Evolutionary conservation across 2,113 vertebrate species (phyloP).

Genomic region (Patagioenas fasciata): DNA sequence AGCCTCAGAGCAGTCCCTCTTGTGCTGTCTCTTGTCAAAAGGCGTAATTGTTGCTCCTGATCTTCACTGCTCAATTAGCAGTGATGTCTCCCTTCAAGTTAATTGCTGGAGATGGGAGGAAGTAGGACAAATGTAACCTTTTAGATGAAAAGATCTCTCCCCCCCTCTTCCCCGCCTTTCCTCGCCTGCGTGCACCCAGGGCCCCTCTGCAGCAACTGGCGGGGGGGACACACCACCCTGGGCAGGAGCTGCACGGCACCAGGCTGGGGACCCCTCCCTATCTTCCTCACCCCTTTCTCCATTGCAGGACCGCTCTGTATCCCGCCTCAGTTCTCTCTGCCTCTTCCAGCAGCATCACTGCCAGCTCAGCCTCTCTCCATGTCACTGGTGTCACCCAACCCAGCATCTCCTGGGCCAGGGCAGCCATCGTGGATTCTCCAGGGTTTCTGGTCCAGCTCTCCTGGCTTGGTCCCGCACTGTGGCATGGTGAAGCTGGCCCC

Average conservation of each 20-base stretch:
- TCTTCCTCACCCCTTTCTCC: neutral
- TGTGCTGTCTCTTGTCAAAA: conserved; percentile 77
- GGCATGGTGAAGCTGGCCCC: neutral
- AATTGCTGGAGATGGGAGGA: conserved; percentile 77
- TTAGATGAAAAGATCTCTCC: conserved; percentile 75
- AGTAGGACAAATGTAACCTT: conserved; percentile 79
- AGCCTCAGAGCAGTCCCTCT: conserved; percentile 73
- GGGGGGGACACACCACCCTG: neutral
- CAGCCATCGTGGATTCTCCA: fast-evolving
- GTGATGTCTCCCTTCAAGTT: conserved; percentile 78
- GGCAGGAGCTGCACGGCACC: neutral
- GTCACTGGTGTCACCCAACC: fast-evolving
- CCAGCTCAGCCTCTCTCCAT: neutral
- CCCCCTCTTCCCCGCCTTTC: conserved; percentile 23
- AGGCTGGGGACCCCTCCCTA: neutral
- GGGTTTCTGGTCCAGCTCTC: neutral
- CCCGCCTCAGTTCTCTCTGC: fast-evolving
- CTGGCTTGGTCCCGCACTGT: neutral
- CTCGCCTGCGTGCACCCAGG: neutral
- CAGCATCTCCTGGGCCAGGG: neutral
- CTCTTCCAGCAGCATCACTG: neutral
- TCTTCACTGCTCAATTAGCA: conserved; percentile 78
- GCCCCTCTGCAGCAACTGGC: neutral
- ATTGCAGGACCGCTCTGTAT: neutral
- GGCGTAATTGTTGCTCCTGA: conserved; percentile 79